These are phyloP conservation scores for Hydrochoerus hydrochaeris DNA, from an alignment of 2,113 vertebrate species.

Conservation along the genomic window DNA sequence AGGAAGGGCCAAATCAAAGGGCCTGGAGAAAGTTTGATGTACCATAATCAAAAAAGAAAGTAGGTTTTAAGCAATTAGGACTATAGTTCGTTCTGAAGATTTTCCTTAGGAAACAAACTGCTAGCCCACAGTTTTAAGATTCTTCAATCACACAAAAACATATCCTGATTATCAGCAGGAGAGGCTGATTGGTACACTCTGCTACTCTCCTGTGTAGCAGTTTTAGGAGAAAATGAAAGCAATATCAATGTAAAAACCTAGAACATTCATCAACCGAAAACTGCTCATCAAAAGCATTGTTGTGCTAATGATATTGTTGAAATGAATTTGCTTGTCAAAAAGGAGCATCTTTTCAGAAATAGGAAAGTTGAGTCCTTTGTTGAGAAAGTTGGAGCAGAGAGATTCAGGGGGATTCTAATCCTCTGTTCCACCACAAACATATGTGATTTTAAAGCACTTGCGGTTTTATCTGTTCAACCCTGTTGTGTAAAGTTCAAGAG, in stretches of 20 bases:
- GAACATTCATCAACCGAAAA: conserved; percentile 54
- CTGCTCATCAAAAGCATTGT: conserved; percentile 74
- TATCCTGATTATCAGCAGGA: conserved; percentile 17
- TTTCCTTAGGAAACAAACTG: conserved; percentile 30
- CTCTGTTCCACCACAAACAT: accelerated
- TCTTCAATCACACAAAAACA: conserved; percentile 54
- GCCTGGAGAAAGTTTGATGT: not conserved
- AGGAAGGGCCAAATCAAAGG: not conserved
- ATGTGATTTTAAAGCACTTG: not conserved
- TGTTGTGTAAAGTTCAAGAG: not conserved
- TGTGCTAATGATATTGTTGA: conserved; percentile 59
- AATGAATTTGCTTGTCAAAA: conserved; percentile 30
- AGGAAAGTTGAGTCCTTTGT: not conserved
- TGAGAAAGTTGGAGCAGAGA: not conserved
- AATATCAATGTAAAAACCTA: conserved; percentile 38
- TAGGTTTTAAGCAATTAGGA: not conserved
- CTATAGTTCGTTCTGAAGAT: not conserved
- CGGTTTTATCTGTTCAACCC: not conserved
- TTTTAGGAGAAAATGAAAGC: conserved; percentile 59
- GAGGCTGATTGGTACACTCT: conserved; percentile 34
- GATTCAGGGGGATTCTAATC: accelerated
- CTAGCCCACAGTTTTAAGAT: not conserved
- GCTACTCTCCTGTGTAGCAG: not conserved
- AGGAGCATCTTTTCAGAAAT: not conserved
- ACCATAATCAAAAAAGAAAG: conserved; percentile 40